phyloP scores from a whole-genome alignment of 1,140 invertebrate genomes.

The Grapholita molesta region DNA sequence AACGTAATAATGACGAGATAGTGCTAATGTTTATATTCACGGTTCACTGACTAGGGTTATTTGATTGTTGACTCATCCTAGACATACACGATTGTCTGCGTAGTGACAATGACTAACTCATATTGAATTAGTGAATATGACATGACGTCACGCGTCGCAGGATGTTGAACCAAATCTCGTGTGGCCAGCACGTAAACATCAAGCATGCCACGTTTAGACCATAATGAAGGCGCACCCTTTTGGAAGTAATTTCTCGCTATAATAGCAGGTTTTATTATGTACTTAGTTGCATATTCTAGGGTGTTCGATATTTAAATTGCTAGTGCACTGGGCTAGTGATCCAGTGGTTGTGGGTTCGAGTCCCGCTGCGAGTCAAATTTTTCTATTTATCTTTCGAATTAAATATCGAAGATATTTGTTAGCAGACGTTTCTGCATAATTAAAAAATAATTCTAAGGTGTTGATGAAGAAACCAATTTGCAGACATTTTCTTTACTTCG shows the following conservation, averaged over 20 bases:
- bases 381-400: too few species aligned
- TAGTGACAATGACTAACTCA: background rate
- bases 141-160: background rate
- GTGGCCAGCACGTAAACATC: background rate
- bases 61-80: background rate
- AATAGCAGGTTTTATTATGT: background rate
- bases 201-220: background rate
- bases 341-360: too few species aligned
- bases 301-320: too few species aligned
- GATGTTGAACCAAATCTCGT: background rate
- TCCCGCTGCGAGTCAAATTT: too few species aligned
- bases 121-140: background rate
- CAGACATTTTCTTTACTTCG: too few species aligned
- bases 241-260: background rate
- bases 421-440: too few species aligned
- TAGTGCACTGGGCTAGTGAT: too few species aligned
- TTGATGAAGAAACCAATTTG: too few species aligned
- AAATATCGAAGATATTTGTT: too few species aligned
- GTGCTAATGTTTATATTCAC: background rate
- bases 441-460: too few species aligned
- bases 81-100: background rate
- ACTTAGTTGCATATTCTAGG: too few species aligned
- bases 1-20: background rate
- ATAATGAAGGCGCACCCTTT: background rate
- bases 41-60: background rate